These are phyloP conservation scores for Lepus europaeus DNA, from an alignment of 2,113 vertebrate genomes.

Conservation along the genomic window DNA sequence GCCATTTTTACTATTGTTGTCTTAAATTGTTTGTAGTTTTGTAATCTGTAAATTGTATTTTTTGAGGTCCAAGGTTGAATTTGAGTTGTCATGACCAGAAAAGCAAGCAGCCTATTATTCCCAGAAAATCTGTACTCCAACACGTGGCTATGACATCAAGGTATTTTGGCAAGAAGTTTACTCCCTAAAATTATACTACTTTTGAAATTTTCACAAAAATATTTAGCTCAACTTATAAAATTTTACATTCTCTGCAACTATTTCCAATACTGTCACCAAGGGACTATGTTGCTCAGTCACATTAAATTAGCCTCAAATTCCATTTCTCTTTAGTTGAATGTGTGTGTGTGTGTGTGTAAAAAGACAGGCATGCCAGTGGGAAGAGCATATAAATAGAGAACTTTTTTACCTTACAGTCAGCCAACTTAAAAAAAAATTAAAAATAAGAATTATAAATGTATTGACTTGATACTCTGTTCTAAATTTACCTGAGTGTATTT, in stretches of 20 bases:
- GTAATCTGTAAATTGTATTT: neutral
- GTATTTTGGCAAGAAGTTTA: neutral
- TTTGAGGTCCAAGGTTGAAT: neutral
- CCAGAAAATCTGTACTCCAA: neutral
- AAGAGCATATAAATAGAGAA: neutral
- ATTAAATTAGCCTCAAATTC: neutral
- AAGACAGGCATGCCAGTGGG: neutral
- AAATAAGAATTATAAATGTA: neutral
- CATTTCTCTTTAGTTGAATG: neutral
- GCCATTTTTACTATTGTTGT: neutral
- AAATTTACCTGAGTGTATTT: neutral
- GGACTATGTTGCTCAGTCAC: neutral
- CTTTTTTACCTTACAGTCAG: neutral
- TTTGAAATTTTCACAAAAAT: neutral
- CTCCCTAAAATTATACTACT: neutral
- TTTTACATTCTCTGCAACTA: neutral
- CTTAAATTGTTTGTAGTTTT: neutral
- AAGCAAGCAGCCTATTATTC: neutral
- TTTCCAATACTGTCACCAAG: constrained; percentile 1
- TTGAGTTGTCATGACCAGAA: neutral
- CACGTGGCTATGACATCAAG: neutral
- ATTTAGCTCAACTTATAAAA: neutral
- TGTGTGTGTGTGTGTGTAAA: neutral
- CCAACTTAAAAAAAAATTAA: neutral
- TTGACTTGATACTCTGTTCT: neutral